Evolutionary conservation across 1,140 invertebrate genomes (phyloP), one percentile per base, ranked within the genome.

Genomic region (Conus ventricosus): DNA sequence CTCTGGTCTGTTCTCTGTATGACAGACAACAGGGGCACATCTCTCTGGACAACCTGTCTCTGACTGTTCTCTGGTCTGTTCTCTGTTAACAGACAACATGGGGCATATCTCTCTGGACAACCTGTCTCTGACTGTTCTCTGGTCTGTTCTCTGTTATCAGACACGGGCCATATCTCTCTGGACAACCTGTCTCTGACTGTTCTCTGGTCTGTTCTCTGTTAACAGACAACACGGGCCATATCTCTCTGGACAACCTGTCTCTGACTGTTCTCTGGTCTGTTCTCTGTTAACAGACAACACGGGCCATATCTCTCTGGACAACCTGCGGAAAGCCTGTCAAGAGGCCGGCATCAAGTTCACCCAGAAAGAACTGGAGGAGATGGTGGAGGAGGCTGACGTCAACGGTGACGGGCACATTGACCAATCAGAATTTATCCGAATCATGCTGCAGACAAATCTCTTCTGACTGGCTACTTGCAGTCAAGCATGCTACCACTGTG

Each of bases 391-490:
- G 88, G 95, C 95, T 17, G 95, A 95, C 85, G 90, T 94, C 53
- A 94, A 95, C 90, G 95, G 95, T 13, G 94, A 95, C 90, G 94
- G 94, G 51, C 85, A 90, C 63, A 90, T 95, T 10, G 94, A 95
- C 92, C 90, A 94, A 90, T 91, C 92, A 88, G 95, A 95, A 91
- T 95, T 95, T 60, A 94, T 95, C 78, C 84, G 91, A 82, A 94
- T 95, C n/a, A 95, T 95, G 93, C 89, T 95, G 55, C 93, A 95
- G 87, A 95, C 95, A 54, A 95, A 95, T 88, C 90, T 95, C 8
- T 95, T 95, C 85, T 95, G 88, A 92, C 51, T 84, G 80, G 80
- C 15, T 78, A 25, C 23, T 20, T 75, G 20, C 20, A 4, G 20
- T 67, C 13, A 67, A 39, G 39, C 39, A 0, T 39, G 39, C 39